Conservation (phyloP, 2,888 invertebrate species). For the Netelia melanura region DNA sequence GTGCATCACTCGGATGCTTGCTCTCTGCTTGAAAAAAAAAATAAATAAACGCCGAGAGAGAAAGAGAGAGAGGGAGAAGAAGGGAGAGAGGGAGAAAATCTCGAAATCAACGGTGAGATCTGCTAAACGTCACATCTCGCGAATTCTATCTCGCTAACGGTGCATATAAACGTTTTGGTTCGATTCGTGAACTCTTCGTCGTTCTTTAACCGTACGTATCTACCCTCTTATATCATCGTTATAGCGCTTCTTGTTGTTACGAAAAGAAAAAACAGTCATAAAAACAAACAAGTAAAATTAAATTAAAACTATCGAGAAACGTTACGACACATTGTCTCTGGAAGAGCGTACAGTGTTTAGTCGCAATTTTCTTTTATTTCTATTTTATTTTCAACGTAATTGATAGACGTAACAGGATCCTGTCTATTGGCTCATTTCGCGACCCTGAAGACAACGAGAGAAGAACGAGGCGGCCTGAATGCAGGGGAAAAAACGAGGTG, state of each 20-base stretch:
- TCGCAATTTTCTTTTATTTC: neutral
- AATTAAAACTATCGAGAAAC: neutral
- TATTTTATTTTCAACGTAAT: conserved; percentile 6
- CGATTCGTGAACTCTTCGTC: conserved; percentile 40
- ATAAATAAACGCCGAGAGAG: conserved; percentile 46
- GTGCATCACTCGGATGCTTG: conserved; percentile 36
- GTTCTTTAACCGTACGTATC: neutral
- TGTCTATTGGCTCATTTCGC: conserved; percentile 27
- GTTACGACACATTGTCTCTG: neutral
- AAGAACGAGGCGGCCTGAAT: conserved; percentile 20
- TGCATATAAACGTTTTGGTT: conserved; percentile 58
- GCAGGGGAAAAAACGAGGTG: conserved; percentile 4
- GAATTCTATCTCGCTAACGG: conserved; percentile 62
- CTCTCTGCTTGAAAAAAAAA: conserved; percentile 57
- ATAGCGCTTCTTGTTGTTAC: neutral
- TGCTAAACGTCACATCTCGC: conserved; percentile 73
- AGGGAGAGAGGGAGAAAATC: conserved; percentile 59
- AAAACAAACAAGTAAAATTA: conserved; percentile 4
- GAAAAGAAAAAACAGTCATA: neutral
- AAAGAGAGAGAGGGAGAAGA: conserved; percentile 44
- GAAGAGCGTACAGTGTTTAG: neutral
- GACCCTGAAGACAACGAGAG: conserved; percentile 25
- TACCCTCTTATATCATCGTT: conserved; percentile 13
- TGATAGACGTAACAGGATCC: conserved; percentile 32
- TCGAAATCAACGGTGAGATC: conserved; percentile 69